Evolutionary conservation across 1,140 invertebrate species (phyloP).

Genomic region (Ceratosolen solmsi): DNA sequence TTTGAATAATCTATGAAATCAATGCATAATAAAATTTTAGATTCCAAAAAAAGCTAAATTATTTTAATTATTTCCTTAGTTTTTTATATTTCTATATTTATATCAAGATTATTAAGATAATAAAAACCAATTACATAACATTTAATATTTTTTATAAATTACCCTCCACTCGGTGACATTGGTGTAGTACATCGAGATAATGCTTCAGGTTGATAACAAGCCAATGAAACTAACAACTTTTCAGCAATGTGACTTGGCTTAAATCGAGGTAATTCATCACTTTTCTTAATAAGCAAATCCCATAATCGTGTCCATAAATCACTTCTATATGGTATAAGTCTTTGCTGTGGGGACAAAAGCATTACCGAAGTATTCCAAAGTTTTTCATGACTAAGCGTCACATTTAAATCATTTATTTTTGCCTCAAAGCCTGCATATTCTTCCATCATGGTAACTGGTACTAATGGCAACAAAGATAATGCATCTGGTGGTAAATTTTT

Average conservation of each 20-base stretch:
- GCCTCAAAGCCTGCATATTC: slow-evolving; percentile 73
- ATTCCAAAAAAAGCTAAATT: no score
- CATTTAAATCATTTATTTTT: slow-evolving; percentile 71
- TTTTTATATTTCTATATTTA: no score
- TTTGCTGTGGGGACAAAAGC: slow-evolving; percentile 85
- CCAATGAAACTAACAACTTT: slow-evolving; percentile 83
- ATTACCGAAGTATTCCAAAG: slow-evolving; percentile 87
- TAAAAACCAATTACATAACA: background rate
- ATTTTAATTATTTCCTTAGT: no score
- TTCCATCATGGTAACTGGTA: slow-evolving; percentile 81
- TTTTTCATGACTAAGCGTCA: slow-evolving; percentile 78
- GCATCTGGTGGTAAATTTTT: slow-evolving; percentile 82
- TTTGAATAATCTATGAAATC: no score
- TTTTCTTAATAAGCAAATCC: slow-evolving; percentile 78
- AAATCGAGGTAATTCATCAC: slow-evolving; percentile 78
- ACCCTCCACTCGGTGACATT: slow-evolving; percentile 80
- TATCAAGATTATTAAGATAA: slow-evolving; percentile 47
- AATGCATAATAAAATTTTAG: no score
- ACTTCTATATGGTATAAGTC: slow-evolving; percentile 83
- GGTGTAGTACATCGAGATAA: slow-evolving; percentile 87
- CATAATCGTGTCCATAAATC: slow-evolving; percentile 89
- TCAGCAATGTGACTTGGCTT: slow-evolving; percentile 81
- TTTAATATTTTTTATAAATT: slow-evolving; percentile 35
- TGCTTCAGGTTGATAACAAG: slow-evolving; percentile 89
- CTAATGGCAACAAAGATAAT: slow-evolving; percentile 76